Evolutionary conservation across 1,140 invertebrate genomes (phyloP), one percentile per base, ranked within the genome.

Genomic region (Steinernema feltiae): DNA sequence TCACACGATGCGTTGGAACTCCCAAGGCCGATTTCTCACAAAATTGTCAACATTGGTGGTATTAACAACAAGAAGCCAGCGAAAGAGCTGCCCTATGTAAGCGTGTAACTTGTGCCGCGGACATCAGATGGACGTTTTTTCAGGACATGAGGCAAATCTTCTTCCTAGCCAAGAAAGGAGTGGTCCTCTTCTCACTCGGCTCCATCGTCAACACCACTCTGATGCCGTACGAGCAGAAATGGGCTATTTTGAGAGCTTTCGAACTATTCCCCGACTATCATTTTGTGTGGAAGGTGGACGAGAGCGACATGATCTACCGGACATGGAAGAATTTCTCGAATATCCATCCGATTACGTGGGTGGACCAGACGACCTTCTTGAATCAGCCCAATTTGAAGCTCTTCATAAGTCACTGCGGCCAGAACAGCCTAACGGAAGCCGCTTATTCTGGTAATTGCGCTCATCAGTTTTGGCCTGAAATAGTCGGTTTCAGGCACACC

Each of bases 391-490:
- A 84, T 3, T 73, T 80, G 1, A 72, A 76, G 30, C 71, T 84
- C 7, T 87, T 88, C 73, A 82, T 88, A 1, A 86, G 83, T 17
- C 89, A 89, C 79, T 85, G 87, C 46, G 89, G 89, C 15, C 79
- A 85, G 31, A 81, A 88, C 30, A 46, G 41, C 41, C n/a, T 46
- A 46, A 46, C 41, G 41, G 41, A 46, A 46, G 41, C 41, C 7
- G 41, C 41, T 46, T 46, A 46, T 46, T 46, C 41, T 12, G 41
- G 41, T 46, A 46, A 15, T 27, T 17, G 3, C 53, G 53, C 2
- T n/a, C 53, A 27, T 15, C 3, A 63, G 7, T 63, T 87, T 87
- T 70, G 87, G 85, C 1, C 84, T 86, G 41, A 88, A 90, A 84
- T 85, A 87, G 1, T 79, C 88, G 12, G 87, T 86, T 75, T 85